Conservation (phyloP, 2,888 invertebrate genomes). For the Acronicta leporina region DNA sequence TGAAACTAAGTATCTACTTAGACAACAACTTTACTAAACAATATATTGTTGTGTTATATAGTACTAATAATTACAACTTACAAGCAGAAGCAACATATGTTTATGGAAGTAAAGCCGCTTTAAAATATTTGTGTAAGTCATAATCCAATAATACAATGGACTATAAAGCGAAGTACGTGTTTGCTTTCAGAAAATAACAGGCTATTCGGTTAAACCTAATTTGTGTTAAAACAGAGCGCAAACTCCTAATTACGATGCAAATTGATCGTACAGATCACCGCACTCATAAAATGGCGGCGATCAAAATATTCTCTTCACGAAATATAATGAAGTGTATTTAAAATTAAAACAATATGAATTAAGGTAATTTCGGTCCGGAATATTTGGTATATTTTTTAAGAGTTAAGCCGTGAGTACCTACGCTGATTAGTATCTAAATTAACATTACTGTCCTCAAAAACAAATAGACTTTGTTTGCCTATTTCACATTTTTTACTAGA, state of each 20-base stretch:
- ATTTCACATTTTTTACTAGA: too few species aligned
- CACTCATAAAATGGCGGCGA: slow-evolving; percentile 75
- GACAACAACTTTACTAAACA: too few species aligned
- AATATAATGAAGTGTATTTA: slow-evolving; percentile 46
- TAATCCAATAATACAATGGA: slow-evolving; percentile 56
- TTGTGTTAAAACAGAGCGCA: slow-evolving; percentile 80
- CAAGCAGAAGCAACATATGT: too few species aligned
- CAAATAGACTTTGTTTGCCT: too few species aligned
- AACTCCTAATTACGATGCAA: slow-evolving; percentile 85
- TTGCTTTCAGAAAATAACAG: slow-evolving; percentile 66
- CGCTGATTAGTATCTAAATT: not conserved
- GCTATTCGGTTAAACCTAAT: slow-evolving; percentile 77
- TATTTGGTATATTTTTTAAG: slow-evolving; percentile 29
- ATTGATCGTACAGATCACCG: slow-evolving; percentile 82
- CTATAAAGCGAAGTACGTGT: slow-evolving; percentile 61
- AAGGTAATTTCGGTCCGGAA: slow-evolving; percentile 42
- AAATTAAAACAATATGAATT: slow-evolving; percentile 50
- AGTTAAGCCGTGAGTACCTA: slow-evolving; percentile 19
- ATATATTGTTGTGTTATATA: too few species aligned
- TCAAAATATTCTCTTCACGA: slow-evolving; percentile 62
- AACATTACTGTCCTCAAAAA: too few species aligned
- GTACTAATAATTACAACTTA: too few species aligned
- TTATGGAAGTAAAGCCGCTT: slow-evolving; percentile 26
- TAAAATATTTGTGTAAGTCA: slow-evolving; percentile 51
- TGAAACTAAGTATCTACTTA: too few species aligned